phyloP scores from a whole-genome alignment of 1,140 invertebrate genomes.

The Schmidtea mediterranea region DNA sequence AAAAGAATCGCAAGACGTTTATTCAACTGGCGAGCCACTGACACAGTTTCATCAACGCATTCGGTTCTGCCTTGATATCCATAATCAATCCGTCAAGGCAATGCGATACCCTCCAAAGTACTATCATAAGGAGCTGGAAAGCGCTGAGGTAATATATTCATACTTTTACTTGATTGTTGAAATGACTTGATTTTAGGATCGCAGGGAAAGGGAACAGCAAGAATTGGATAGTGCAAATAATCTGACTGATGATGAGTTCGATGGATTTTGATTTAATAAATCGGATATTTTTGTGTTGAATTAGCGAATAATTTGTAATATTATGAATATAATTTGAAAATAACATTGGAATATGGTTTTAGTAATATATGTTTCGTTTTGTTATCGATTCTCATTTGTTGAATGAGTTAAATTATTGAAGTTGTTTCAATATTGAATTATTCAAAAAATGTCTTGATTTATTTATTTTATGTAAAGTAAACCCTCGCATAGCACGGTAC shows the following conservation, averaged over 20 bases:
- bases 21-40: conserved; percentile 81
- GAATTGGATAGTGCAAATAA: conserved; percentile 89
- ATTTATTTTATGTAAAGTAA: too few relatives aligned
- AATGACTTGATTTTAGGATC: conserved; percentile 32
- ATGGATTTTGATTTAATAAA: conserved; percentile 36
- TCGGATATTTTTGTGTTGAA: too few relatives aligned
- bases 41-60: conserved; percentile 89
- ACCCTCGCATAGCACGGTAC: too few relatives aligned
- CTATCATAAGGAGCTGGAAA: conserved; percentile 87
- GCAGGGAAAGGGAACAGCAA: conserved; percentile 76
- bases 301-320: too few relatives aligned
- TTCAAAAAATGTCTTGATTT: too few relatives aligned
- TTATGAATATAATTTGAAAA: too few relatives aligned
- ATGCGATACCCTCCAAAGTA: conserved; percentile 97
- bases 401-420: too few relatives aligned
- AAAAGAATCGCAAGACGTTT: conserved; percentile 82
- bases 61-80: conserved; percentile 70
- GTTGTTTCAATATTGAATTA: too few relatives aligned
- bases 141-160: conserved; percentile 41
- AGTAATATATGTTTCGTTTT: too few relatives aligned
- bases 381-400: too few relatives aligned
- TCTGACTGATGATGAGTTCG: conserved; percentile 82
- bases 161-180: neutral
- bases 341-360: too few relatives aligned
- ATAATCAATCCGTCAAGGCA: conserved; percentile 65